Evolutionary conservation across 2,113 vertebrate species (phyloP).

Genomic region (Notechis scutatus): DNA sequence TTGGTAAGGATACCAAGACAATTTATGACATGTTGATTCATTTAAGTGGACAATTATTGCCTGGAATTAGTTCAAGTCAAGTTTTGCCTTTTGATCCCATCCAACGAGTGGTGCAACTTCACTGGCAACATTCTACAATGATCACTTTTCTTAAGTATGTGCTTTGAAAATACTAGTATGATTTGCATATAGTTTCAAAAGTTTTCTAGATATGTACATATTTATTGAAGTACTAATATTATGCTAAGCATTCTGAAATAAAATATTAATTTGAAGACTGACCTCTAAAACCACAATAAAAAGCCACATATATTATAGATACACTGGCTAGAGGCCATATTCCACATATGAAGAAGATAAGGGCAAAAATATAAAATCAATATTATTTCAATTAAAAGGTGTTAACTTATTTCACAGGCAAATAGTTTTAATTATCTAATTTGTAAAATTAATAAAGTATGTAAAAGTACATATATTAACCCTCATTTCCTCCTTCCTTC

Average conservation of each 20-base stretch:
- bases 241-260: not conserved
- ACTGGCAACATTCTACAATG: slow-evolving; percentile 71
- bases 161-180: not conserved
- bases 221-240: not conserved
- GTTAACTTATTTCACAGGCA: not conserved
- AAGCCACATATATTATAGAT: not conserved
- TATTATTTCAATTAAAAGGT: not conserved
- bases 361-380: not conserved
- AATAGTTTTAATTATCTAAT: not conserved
- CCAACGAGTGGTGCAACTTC: slow-evolving; percentile 70
- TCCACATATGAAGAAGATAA: not conserved
- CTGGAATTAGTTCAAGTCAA: slow-evolving; percentile 66
- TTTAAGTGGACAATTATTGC: slow-evolving; percentile 73
- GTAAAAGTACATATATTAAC: not conserved
- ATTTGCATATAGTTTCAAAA: not conserved
- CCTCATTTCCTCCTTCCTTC: not conserved
- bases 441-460: not conserved
- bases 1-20: slow-evolving; percentile 70
- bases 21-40: slow-evolving; percentile 78
- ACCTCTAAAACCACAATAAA: not conserved
- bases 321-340: not conserved
- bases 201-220: not conserved
- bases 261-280: not conserved
- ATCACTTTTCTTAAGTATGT: slow-evolving; percentile 82
- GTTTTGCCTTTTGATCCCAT: slow-evolving; percentile 63